Base-by-base conservation (phyloP, 2,113 vertebrate species). In the Motacilla tschutschensis region DNA sequence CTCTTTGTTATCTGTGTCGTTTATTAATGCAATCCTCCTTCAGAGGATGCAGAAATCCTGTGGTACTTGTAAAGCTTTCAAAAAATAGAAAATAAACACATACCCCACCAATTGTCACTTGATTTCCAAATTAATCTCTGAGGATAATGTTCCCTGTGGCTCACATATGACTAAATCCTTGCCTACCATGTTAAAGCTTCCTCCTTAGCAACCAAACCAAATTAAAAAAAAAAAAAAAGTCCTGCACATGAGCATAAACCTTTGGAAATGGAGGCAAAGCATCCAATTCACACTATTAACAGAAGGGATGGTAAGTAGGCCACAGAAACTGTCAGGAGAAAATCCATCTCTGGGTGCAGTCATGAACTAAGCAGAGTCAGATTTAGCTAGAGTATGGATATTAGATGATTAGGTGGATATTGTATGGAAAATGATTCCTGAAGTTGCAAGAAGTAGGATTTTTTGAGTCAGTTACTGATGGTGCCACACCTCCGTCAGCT, bases 101-200 rank as follows among this genome's bases (percentile, higher is more conserved):
- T 60, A 67, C 12, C 29, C 58, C 1, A 1, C 40, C 11, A 9
- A 66, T 82, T 90, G 87, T 91, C 65, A 79, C 40, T 93, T 93
- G 64, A 87, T 91, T 94, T 90, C 71, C 55, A 91, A 94, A 84
- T 76, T 88, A 90, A 76, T 91, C 71, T 89, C 51, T 33, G 81
- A 79, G 47, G 47, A 81, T 88, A 88, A 83, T 63, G 59, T 72
- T 81, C 48, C 22, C 54, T 72, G 51, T 67, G 65, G 65, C 76
- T 79, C 62, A 53, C 29, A 65, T 44, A 24, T 86, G 55, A 78
- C 63, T 91, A 75, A 91, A 78, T 91, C 75, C 33, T 92, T 91
- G n/a, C 71, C 65, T 60, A 58, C 65, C 22, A 28, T 66, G 25
- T 50, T 86, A 57, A 78, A 90, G 33, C 76, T 79, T 85, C 25